phyloP scores from a whole-genome alignment of 1,140 invertebrate genomes.

The Asobara japonica region DNA sequence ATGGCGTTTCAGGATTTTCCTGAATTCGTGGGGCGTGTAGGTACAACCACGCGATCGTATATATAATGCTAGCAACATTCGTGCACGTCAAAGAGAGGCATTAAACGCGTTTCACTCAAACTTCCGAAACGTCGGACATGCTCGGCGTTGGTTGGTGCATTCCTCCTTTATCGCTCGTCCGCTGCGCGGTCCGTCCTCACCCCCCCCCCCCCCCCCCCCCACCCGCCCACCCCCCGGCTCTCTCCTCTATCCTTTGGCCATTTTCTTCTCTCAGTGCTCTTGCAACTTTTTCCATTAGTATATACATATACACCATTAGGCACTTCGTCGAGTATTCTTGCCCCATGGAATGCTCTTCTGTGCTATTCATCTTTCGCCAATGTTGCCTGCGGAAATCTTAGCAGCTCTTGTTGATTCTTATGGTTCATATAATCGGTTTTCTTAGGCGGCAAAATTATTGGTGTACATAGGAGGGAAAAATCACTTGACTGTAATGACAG shows the following conservation, averaged over 20 bases:
- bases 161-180: conserved; percentile 32
- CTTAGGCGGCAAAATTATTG: no score
- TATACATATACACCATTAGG: neutral
- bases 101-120: conserved; percentile 40
- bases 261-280: neutral
- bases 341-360: neutral
- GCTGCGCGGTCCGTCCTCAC: neutral
- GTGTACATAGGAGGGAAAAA: no score
- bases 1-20: conserved; percentile 1
- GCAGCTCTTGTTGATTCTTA: neutral
- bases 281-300: conserved; percentile 1
- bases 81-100: conserved; percentile 37
- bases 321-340: neutral
- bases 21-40: conserved; percentile 24
- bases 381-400: neutral
- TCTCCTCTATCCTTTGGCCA: neutral
- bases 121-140: conserved; percentile 37
- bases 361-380: conserved; percentile 1
- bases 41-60: conserved; percentile 26
- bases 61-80: conserved; percentile 29
- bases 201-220: neutral
- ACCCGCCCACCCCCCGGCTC: neutral
- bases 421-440: neutral
- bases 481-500: no score
- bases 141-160: conserved; percentile 29